Base-by-base conservation (phyloP, 2,888 invertebrate genomes). In the Sphinx pinastri region DNA sequence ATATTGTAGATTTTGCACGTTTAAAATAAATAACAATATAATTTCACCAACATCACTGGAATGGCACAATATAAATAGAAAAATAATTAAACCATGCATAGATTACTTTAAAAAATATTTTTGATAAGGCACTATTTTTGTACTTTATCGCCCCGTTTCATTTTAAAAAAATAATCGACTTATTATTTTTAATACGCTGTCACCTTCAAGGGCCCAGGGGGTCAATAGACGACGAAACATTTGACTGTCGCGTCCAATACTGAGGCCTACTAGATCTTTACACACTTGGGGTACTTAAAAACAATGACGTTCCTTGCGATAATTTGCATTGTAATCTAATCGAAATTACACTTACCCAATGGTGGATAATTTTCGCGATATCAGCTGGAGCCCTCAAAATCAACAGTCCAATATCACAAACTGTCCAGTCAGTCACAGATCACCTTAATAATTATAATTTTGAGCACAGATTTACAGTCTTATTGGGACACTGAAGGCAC, bases 301-400 rank as follows among this genome's bases (percentile, higher is more conserved):
- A 85, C 83, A 85, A 86, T 83, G 85, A 81, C 85, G 82, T 81
- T 81, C 80, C 81, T 80, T 78, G 79, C 87, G 89, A 91, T 91
- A 90, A 92, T 92, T 92, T 89, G 90, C 90, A 92, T 91, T 83
- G 88, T 91, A 92, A 94, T 93, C 92, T 93, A 92, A 94, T 94
- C 93, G 81, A 90, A 87, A 89, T 85, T 84, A 83, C 78, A 89
- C 94, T 94, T 87, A 94, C 94, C 94, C 91, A 93, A 94, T 94
- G 89, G 90, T 93, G 93, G 91, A 92, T 92, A 89, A 89, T 91
- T 91, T 90, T 89, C 81, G 86, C 89, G 89, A 87, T 92, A 93
- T 91, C 93, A 87, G 87, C 81, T 84, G 83, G 78, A 82, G 84
- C 84, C 84, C 86, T 80, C 79, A 80, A 84, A 79, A 76, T 80